phyloP scores from a whole-genome alignment of 1,140 invertebrate genomes.

The Protaetia brevitarsis region DNA sequence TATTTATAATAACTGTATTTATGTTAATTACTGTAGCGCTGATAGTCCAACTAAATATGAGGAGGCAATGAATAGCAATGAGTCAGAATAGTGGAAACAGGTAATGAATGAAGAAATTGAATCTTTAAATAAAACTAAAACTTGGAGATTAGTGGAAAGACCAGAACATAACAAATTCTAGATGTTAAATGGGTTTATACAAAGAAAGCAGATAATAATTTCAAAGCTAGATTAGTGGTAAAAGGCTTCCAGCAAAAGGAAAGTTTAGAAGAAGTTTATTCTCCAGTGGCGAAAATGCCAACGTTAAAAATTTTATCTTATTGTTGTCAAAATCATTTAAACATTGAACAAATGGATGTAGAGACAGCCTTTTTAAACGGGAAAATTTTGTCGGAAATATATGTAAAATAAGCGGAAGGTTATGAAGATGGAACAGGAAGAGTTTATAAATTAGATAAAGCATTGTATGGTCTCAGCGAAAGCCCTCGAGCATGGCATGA shows the following conservation, averaged over 20 bases:
- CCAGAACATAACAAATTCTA: slow-evolving; percentile 31
- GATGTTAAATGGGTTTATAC: slow-evolving; percentile 42
- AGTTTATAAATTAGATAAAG: slow-evolving; percentile 16
- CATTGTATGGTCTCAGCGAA: slow-evolving; percentile 15
- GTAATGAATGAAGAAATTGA: slow-evolving; percentile 40
- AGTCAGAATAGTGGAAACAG: slow-evolving; percentile 20
- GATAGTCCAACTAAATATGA: not conserved
- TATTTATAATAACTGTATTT: not conserved
- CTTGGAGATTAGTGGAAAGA: slow-evolving; percentile 42
- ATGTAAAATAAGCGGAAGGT: slow-evolving; percentile 44
- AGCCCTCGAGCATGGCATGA: not conserved
- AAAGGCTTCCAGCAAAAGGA: slow-evolving; percentile 45
- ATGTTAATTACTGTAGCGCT: not conserved
- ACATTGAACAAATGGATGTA: slow-evolving; percentile 40
- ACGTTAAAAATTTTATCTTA: slow-evolving; percentile 24
- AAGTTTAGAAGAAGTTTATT: slow-evolving; percentile 20
- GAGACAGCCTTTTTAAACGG: slow-evolving; percentile 50
- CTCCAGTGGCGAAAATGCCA: slow-evolving; percentile 20
- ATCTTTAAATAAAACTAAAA: slow-evolving; percentile 36
- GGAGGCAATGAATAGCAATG: slow-evolving; percentile 7
- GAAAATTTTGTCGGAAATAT: slow-evolving; percentile 45
- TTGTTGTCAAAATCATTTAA: slow-evolving; percentile 16
- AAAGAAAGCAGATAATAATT: slow-evolving; percentile 39
- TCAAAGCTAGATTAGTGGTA: slow-evolving; percentile 50
- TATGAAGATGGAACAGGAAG: not conserved